Evolutionary conservation across 2,113 vertebrate genomes (phyloP).

Genomic region (Ochotona curzoniae): DNA sequence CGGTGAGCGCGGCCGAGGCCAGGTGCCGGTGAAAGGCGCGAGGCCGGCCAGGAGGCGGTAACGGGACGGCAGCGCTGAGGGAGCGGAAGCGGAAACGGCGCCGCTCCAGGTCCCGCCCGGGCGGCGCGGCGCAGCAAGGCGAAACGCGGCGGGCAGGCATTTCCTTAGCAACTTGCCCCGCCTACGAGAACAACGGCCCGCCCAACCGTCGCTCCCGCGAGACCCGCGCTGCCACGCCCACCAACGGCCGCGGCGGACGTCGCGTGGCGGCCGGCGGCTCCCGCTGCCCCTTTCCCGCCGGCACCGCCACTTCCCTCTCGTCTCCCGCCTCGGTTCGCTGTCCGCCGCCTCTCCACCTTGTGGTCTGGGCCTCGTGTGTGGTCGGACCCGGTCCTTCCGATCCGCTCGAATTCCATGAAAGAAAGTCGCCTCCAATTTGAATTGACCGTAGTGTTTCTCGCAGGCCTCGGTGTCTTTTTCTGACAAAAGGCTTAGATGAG

Average conservation of each 20-base stretch:
- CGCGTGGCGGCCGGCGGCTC: accelerated
- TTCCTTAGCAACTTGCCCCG: slow-evolving; percentile 81
- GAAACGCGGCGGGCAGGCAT: slow-evolving; percentile 64
- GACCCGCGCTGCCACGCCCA: slow-evolving; percentile 67
- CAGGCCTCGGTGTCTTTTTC: neutral
- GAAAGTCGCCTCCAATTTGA: slow-evolving; percentile 34
- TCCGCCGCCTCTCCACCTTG: neutral
- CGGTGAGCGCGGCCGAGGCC: slow-evolving; percentile 24
- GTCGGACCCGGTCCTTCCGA: neutral
- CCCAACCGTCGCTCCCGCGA: slow-evolving; percentile 78
- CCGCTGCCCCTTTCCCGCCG: neutral
- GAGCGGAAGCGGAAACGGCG: slow-evolving; percentile 83
- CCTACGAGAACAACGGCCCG: slow-evolving; percentile 61
- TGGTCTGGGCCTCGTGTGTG: neutral
- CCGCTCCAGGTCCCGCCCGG: slow-evolving; percentile 79
- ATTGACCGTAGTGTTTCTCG: neutral
- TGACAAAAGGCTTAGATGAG: slow-evolving; percentile 15
- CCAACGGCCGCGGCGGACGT: neutral
- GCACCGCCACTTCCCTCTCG: no score
- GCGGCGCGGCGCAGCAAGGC: slow-evolving; percentile 55
- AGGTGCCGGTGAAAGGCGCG: slow-evolving; percentile 77
- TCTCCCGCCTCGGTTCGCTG: accelerated
- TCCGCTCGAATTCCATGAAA: neutral
- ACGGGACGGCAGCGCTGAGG: slow-evolving; percentile 68
- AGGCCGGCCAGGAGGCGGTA: slow-evolving; percentile 78